Evolutionary conservation across 2,888 invertebrate species (phyloP).

Genomic region (Galeruca laticollis): DNA sequence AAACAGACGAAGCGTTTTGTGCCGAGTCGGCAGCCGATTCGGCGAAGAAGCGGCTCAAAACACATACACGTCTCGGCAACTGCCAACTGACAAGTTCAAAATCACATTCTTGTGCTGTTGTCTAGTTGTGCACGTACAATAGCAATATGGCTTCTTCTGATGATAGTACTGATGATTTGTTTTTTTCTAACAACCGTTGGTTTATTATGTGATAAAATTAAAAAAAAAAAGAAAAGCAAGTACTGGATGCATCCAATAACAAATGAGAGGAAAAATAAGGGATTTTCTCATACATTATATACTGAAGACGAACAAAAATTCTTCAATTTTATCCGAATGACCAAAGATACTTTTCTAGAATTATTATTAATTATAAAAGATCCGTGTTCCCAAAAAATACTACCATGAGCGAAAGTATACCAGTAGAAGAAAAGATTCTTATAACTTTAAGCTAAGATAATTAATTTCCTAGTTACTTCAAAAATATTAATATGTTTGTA

Average conservation of each 20-base stretch:
- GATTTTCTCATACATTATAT: constrained; percentile 38
- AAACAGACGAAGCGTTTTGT: too few species aligned
- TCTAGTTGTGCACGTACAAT: too few species aligned
- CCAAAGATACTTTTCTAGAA: constrained; percentile 34
- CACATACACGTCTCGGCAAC: too few species aligned
- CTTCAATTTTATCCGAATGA: constrained; percentile 40
- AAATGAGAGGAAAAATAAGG: constrained; percentile 35
- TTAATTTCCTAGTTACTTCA: neutral
- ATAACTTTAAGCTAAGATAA: constrained; percentile 36
- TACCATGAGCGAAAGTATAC: constrained; percentile 35
- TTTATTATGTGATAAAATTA: too few species aligned
- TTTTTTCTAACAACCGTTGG: too few species aligned
- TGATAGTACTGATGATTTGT: too few species aligned
- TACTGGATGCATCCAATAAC: constrained; percentile 38
- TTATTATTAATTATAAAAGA: constrained; percentile 36
- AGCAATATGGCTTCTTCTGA: too few species aligned
- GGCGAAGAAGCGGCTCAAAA: too few species aligned
- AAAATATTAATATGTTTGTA: too few species aligned
- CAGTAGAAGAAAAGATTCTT: constrained; percentile 39
- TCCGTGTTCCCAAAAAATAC: constrained; percentile 38
- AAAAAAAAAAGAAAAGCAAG: constrained; percentile 30
- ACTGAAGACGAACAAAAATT: constrained; percentile 28
- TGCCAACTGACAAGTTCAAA: too few species aligned
- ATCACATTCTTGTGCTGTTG: too few species aligned
- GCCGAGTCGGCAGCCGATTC: too few species aligned